Percentiles rank a stretch among this genome's conserved stretches.
phyloP scores from a whole-genome alignment of 2,797 vertebrate species.

The Limnodromus scolopaceus region DNA sequence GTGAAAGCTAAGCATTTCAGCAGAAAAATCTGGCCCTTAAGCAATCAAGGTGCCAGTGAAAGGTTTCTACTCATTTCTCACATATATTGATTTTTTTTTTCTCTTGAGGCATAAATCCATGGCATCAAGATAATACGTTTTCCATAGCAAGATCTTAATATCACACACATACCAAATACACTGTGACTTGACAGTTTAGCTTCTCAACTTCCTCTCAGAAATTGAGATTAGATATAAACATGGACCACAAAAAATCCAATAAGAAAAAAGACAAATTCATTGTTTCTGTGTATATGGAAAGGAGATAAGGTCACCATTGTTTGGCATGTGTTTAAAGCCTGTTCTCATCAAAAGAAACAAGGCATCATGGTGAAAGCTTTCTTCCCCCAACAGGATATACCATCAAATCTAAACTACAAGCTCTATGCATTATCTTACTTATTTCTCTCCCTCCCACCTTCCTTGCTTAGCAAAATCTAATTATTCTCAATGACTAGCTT shows the following conservation, averaged over 20 bases:
- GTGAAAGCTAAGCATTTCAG: not conserved
- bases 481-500: not conserved
- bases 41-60: not conserved
- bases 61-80: not conserved
- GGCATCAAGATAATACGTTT: not conserved
- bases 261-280: not conserved
- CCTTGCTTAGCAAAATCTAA: not conserved
- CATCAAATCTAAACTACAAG: not conserved
- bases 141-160: not conserved
- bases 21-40: not conserved
- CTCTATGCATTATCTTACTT: not conserved
- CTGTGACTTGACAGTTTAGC: not conserved
- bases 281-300: not conserved
- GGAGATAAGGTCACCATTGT: not conserved
- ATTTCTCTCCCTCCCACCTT: not conserved
- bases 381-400: not conserved
- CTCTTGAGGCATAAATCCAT: not conserved
- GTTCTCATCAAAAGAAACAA: not conserved
- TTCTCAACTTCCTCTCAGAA: not conserved
- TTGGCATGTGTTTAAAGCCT: not conserved
- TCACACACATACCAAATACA: not conserved
- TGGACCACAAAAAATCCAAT: not conserved
- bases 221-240: not conserved
- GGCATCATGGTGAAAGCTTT: not conserved
- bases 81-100: not conserved